A percentile compares a stretch with the other conserved stretches of the same genome.
phyloP scores from a whole-genome alignment of 2,113 vertebrate genomes.

The Asarcornis scutulata region DNA sequence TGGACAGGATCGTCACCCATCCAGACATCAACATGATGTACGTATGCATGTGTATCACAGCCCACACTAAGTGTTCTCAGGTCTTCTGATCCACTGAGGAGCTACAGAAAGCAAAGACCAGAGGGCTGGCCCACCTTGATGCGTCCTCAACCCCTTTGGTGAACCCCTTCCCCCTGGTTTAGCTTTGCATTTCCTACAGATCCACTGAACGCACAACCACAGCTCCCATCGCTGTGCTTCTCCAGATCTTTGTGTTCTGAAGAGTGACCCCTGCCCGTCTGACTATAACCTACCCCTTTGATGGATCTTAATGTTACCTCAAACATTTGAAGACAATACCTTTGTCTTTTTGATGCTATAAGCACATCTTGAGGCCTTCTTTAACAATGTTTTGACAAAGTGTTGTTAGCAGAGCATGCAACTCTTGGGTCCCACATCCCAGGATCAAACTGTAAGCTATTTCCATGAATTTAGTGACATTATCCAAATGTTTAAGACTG shows the following conservation, averaged over 20 bases:
- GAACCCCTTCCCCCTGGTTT: not conserved
- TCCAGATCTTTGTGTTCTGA: not conserved
- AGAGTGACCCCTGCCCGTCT: not conserved
- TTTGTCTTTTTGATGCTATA: not conserved
- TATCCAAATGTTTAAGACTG: not conserved
- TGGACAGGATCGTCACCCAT: accelerated
- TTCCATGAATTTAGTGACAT: not conserved
- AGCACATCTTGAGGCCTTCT: not conserved
- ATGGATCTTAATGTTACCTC: not conserved
- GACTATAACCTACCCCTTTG: not conserved
- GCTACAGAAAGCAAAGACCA: not conserved
- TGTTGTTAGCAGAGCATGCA: not conserved
- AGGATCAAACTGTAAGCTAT: not conserved
- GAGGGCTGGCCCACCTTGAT: not conserved
- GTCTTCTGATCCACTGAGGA: not conserved
- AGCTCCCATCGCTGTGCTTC: not conserved
- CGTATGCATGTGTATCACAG: accelerated
- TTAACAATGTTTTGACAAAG: not conserved
- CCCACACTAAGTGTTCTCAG: accelerated
- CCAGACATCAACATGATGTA: not conserved
- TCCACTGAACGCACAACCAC: not conserved
- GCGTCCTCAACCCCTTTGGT: not conserved
- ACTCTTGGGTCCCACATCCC: not conserved
- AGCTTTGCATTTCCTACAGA: not conserved
- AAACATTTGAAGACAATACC: not conserved